Evolutionary conservation across 2,888 invertebrate species (phyloP).

Genomic region (Lingula anatina): DNA sequence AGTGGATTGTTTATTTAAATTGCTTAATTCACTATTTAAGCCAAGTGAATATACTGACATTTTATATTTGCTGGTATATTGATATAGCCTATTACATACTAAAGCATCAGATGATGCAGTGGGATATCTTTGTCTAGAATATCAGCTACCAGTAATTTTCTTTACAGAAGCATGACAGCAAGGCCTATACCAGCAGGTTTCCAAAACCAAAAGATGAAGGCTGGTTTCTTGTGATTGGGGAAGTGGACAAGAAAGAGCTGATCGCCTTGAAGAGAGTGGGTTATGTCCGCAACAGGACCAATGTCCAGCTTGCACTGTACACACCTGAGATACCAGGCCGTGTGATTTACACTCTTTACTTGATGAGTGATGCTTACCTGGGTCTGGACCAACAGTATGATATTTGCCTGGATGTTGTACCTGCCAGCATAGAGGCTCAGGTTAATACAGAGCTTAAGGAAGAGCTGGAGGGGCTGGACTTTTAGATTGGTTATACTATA

Average conservation of each 20-base stretch:
- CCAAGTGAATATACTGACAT: no score
- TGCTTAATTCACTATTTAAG: no score
- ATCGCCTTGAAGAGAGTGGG: slow-evolving; percentile 73
- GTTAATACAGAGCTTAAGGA: slow-evolving; percentile 36
- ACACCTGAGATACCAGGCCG: slow-evolving; percentile 61
- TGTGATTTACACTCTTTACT: slow-evolving; percentile 72
- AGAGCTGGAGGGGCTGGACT: slow-evolving; percentile 22
- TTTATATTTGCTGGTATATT: no score
- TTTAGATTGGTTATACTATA: no score
- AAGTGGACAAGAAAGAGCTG: slow-evolving; percentile 66
- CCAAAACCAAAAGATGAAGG: slow-evolving; percentile 92
- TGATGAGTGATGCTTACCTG: slow-evolving; percentile 88
- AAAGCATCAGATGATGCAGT: not conserved
- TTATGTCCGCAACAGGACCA: slow-evolving; percentile 26
- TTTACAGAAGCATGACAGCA: slow-evolving; percentile 50
- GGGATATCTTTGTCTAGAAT: not conserved
- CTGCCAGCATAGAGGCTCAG: slow-evolving; percentile 36
- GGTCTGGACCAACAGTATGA: slow-evolving; percentile 88
- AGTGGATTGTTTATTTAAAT: not conserved
- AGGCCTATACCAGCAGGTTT: slow-evolving; percentile 77
- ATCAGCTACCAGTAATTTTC: no score
- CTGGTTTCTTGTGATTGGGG: slow-evolving; percentile 87
- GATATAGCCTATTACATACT: not conserved
- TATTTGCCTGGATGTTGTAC: slow-evolving; percentile 51
- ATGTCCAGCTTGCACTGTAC: slow-evolving; percentile 58